Conservation (phyloP, 2,797 vertebrate genomes). For the Scolopax bukidnonensis region DNA sequence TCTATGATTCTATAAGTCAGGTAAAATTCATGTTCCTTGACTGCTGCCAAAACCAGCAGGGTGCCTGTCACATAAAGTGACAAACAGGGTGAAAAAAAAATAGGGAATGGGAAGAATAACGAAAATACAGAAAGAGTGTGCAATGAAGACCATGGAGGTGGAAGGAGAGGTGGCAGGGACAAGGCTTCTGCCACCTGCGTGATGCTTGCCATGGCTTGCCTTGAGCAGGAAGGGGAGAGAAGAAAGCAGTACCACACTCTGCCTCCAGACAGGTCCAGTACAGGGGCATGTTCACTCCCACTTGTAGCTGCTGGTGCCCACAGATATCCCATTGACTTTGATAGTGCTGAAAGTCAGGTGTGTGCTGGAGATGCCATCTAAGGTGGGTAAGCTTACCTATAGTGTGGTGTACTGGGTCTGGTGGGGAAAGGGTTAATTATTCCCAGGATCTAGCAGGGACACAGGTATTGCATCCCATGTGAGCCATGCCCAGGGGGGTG, state of each 20-base stretch:
- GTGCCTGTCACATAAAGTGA: background rate
- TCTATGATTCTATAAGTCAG: no score
- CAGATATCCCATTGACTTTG: rapidly evolving
- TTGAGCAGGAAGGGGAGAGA: background rate
- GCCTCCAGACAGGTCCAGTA: background rate
- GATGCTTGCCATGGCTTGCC: background rate
- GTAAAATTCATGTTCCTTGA: background rate
- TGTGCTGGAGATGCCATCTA: background rate
- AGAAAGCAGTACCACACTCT: background rate
- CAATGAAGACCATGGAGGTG: background rate
- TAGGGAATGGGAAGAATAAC: rapidly evolving
- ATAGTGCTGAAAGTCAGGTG: background rate
- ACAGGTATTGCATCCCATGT: no score
- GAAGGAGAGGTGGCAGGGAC: background rate
- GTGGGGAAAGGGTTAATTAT: no score
- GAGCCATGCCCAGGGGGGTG: no score
- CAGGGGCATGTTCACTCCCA: background rate
- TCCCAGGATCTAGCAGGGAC: no score
- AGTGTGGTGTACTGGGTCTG: no score
- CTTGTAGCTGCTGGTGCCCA: background rate
- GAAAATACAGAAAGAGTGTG: background rate
- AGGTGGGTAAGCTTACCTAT: background rate
- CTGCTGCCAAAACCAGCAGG: background rate
- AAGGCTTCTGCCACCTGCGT: background rate
- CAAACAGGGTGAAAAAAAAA: background rate